phyloP scores from a whole-genome alignment of 2,113 vertebrate species.

The Diphyllodes magnificus region DNA sequence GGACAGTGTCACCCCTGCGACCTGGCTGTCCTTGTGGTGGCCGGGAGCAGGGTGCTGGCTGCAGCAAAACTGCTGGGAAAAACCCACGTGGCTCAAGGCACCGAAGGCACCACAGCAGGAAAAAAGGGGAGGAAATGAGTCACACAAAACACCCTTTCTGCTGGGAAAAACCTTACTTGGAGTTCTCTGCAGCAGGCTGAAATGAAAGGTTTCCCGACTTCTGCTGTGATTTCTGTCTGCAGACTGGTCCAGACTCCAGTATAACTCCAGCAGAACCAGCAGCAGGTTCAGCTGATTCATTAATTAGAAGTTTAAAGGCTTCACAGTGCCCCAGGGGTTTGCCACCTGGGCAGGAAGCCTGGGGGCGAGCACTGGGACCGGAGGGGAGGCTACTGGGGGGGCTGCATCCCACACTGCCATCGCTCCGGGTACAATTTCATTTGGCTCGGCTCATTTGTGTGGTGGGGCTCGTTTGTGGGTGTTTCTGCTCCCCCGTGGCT shows the following conservation, averaged over 20 bases:
- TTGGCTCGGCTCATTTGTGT: not conserved
- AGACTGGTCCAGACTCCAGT: not conserved
- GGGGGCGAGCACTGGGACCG: accelerated
- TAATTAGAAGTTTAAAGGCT: not conserved
- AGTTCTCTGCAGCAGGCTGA: not conserved
- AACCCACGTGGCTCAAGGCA: accelerated
- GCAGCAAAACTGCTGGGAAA: not conserved
- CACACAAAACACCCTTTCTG: not conserved
- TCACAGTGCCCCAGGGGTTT: not conserved
- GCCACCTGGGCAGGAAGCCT: not conserved
- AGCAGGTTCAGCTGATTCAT: not conserved
- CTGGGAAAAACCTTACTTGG: not conserved
- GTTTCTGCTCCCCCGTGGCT: accelerated
- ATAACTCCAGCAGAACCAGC: not conserved
- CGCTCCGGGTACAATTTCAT: not conserved
- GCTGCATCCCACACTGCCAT: accelerated
- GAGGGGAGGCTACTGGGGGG: not conserved
- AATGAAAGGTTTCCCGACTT: not conserved
- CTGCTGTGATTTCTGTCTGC: not conserved
- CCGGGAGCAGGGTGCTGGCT: accelerated
- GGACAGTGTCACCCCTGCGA: not conserved
- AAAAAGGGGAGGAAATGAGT: not conserved
- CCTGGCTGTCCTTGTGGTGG: not conserved
- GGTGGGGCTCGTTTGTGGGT: accelerated
- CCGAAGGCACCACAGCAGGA: not conserved